Evolutionary conservation across 1,140 invertebrate genomes (phyloP), one percentile per base, ranked within the genome.

Genomic region (Liolophura sinensis): DNA sequence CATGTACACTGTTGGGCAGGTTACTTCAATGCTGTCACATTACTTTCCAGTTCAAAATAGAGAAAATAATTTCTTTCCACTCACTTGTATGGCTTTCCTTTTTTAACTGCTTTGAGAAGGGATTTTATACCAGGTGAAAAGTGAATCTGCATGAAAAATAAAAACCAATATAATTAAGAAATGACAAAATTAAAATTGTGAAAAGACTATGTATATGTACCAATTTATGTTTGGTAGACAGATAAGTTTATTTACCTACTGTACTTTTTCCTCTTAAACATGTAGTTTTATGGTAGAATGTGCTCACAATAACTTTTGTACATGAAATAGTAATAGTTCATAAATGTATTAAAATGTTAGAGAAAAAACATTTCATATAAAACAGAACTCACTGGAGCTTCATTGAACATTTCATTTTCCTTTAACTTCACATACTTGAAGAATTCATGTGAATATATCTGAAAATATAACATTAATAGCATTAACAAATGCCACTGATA

Each of bases 101-200:
- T 73, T 56, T 66, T 70, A 11, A 73, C 67, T 49, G 71, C 64
- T 62, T 73, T 77, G 48, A 77, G 60, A 16, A 77, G 31, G 40
- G 54, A 65, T 51, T 72, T 75, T 73, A 77, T 77, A 0, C 67
- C 31, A 40, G 70, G 66, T 54, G 56, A 75, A 14, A 75, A 61
- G 57, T 69, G 64, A 51, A 77, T 73, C 75, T 77, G 62, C 27
- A 65, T 67, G 54, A 54, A 25, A 62, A 12, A 62, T 60, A n/a
- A 69, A 15, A 46, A n/a, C 31, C n/a, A 25, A 55, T 14, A 40
- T 15, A 15, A 63, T 50, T 24, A 11, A 22, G 22, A 24, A 40
- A 18, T 46, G 22, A 22, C 3, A 12, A 50, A 27, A 51, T n/a
- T 51, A 62, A 46, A 18, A 1, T 47, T 31, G n/a, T 24, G 16